These are phyloP conservation scores for Montifringilla adamsi DNA, from an alignment of 2,113 vertebrate genomes.

Conservation along the genomic window DNA sequence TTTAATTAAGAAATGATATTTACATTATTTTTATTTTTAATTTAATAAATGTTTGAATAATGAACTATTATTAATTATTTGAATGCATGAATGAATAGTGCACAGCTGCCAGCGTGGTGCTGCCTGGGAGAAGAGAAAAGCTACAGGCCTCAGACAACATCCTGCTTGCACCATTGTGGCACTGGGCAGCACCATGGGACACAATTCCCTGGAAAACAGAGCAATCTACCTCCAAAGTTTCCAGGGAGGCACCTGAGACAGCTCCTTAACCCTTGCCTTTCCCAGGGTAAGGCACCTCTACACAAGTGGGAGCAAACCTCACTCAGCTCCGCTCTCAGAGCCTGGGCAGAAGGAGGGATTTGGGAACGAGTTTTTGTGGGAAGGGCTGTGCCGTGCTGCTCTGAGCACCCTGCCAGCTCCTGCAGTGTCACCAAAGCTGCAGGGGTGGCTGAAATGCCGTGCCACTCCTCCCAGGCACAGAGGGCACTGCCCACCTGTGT, in stretches of 20 bases:
- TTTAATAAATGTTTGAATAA: no score
- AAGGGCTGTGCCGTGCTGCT: neutral
- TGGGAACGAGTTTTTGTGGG: neutral
- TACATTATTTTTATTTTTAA: no score
- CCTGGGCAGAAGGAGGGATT: neutral
- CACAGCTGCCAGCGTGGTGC: neutral
- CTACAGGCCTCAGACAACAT: neutral
- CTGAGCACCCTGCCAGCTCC: neutral
- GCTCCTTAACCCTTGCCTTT: neutral
- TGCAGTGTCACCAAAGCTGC: neutral
- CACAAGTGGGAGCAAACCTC: neutral
- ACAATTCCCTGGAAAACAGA: neutral
- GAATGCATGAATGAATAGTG: neutral
- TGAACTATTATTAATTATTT: no score
- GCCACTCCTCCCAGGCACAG: fast-evolving
- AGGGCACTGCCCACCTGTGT: neutral
- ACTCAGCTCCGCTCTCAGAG: fast-evolving
- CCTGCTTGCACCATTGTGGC: fast-evolving
- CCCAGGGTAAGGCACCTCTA: neutral
- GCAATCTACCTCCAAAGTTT: neutral
- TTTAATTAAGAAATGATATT: no score
- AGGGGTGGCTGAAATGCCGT: neutral
- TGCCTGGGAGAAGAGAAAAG: neutral
- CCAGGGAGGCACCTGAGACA: neutral
- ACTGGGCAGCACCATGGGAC: neutral